A percentile compares a stretch with the other conserved stretches of the same genome.
phyloP scores from a whole-genome alignment of 2,113 vertebrate species.

The Edolisoma coerulescens region DNA sequence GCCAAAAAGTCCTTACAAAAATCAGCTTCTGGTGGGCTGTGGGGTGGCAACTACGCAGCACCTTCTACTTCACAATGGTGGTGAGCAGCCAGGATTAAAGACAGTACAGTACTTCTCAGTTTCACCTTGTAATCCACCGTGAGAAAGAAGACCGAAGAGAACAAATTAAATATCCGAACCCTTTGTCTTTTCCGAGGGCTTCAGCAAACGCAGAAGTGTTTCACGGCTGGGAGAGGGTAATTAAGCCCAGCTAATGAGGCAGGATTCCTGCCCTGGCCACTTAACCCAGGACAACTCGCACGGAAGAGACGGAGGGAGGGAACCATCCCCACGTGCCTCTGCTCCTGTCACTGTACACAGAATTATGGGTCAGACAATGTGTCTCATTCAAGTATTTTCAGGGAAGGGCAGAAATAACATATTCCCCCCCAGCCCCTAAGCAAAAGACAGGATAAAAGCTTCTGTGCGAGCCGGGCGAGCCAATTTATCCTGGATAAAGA shows the following conservation, averaged over 20 bases:
- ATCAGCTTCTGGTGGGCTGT: constrained; percentile 54
- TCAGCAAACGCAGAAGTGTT: neutral
- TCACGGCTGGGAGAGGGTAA: neutral
- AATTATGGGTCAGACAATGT: constrained; percentile 65
- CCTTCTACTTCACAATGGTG: constrained; percentile 43
- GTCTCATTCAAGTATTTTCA: constrained; percentile 82
- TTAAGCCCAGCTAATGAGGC: neutral
- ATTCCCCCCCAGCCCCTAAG: constrained; percentile 67
- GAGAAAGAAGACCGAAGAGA: constrained; percentile 26
- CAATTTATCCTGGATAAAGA: neutral
- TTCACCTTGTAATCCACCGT: constrained; percentile 67
- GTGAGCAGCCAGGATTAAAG: constrained; percentile 65
- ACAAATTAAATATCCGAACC: constrained; percentile 25
- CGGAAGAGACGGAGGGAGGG: neutral
- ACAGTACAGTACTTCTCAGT: constrained; percentile 78
- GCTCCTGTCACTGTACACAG: constrained; percentile 59
- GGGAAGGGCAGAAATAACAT: constrained; percentile 77
- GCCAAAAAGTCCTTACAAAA: constrained; percentile 52
- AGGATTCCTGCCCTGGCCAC: neutral
- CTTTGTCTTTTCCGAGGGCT: constrained; percentile 56
- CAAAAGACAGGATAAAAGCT: constrained; percentile 66
- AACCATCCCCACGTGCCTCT: constrained; percentile 1
- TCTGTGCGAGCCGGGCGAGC: neutral
- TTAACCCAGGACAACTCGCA: neutral
- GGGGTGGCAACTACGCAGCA: constrained; percentile 38